These are phyloP conservation scores for Phrynocephalus vlangalii DNA, from an alignment of 2,797 vertebrate genomes.

Conservation along the genomic window DNA sequence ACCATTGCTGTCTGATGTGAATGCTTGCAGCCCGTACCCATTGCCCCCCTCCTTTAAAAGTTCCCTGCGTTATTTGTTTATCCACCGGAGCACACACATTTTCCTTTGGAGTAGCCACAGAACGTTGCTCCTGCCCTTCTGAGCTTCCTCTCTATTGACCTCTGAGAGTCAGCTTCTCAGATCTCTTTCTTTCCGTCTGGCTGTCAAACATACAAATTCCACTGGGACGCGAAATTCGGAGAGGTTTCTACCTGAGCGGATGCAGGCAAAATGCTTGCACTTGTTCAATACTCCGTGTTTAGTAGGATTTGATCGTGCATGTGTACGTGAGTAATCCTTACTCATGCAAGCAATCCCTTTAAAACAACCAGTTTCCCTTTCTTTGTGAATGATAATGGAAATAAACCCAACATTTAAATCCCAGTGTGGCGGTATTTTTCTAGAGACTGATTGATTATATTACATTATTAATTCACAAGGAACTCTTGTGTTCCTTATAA, in stretches of 20 bases:
- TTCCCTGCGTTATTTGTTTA: constrained; percentile 33
- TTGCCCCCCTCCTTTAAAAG: not conserved
- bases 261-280: constrained; percentile 27
- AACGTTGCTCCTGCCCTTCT: not conserved
- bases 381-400: constrained; percentile 15
- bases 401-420: not conserved
- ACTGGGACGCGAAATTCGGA: constrained; percentile 47
- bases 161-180: constrained; percentile 21
- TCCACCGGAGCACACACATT: not conserved
- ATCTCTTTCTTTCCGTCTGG: constrained; percentile 30
- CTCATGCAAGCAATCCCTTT: constrained; percentile 37
- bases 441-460: not conserved
- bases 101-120: constrained; percentile 20
- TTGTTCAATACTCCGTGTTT: constrained; percentile 24
- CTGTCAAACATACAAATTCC: constrained; percentile 39
- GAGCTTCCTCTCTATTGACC: constrained; percentile 40
- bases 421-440: constrained; percentile 19
- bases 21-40: constrained; percentile 24
- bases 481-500: constrained; percentile 28
- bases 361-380: constrained; percentile 21
- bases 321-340: constrained; percentile 28
- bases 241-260: constrained; percentile 58
- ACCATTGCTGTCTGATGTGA: constrained; percentile 41
- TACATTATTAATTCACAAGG: not conserved
- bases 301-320: constrained; percentile 44